A percentile compares a stretch with the other conserved stretches of the same genome.
Evolutionary conservation across 2,797 vertebrate species (phyloP).

Genomic region (Pogonophryne albipinna): DNA sequence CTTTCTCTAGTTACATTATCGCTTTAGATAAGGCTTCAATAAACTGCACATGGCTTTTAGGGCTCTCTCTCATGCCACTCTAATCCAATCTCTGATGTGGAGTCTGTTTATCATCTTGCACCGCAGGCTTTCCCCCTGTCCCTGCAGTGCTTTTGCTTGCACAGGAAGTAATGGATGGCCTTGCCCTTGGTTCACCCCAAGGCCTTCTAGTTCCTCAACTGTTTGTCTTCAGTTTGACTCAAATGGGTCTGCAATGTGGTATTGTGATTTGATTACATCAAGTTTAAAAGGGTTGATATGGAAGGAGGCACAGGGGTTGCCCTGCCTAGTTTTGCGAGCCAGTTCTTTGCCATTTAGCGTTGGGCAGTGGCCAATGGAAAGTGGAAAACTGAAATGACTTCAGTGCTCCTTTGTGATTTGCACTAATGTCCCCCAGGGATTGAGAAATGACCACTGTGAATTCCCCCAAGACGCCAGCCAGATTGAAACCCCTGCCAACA

Average conservation of each 20-base stretch:
- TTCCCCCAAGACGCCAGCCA: slow-evolving; percentile 80
- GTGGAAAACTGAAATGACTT: slow-evolving; percentile 76
- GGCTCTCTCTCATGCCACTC: slow-evolving; percentile 77
- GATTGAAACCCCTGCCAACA: slow-evolving; percentile 85
- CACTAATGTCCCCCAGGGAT: slow-evolving; percentile 81
- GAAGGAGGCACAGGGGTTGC: slow-evolving; percentile 46
- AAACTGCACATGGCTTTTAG: slow-evolving; percentile 84
- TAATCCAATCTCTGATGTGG: slow-evolving; percentile 85
- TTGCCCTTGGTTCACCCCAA: slow-evolving; percentile 69
- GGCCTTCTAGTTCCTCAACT: slow-evolving; percentile 64
- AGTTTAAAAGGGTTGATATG: slow-evolving; percentile 76
- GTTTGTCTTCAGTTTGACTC: slow-evolving; percentile 76
- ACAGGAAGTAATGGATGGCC: slow-evolving; percentile 79
- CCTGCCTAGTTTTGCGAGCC: slow-evolving; percentile 47
- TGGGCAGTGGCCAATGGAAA: slow-evolving; percentile 79
- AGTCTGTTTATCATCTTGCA: slow-evolving; percentile 81
- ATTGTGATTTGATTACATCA: slow-evolving; percentile 78
- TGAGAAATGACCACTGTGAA: slow-evolving; percentile 83
- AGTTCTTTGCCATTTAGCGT: slow-evolving; percentile 69
- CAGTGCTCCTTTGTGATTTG: slow-evolving; percentile 80
- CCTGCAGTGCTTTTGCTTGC: slow-evolving; percentile 59
- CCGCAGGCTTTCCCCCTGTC: slow-evolving; percentile 70
- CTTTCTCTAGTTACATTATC: slow-evolving; percentile 84
- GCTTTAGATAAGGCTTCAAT: slow-evolving; percentile 85
- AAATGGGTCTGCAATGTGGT: slow-evolving; percentile 63